Evolutionary conservation across 2,797 vertebrate species (phyloP), one percentile per base, ranked within the genome.

Genomic region (Alosa sapidissima): DNA sequence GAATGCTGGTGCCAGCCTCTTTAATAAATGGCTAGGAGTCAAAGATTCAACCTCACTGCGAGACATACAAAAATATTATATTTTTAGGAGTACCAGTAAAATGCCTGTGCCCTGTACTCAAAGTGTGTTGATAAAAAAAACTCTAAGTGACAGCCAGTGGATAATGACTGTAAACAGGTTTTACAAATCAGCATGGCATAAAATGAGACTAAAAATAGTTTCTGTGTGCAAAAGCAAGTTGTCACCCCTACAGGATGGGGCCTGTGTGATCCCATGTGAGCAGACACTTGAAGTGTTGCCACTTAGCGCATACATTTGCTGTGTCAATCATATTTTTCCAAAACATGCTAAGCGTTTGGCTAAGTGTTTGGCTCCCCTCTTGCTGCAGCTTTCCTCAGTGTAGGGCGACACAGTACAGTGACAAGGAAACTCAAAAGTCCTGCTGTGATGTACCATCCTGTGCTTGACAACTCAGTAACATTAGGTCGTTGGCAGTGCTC

Each of bases 331-430:
- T 54, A 45, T 41, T 48, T 41, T 24, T 68, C 28, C 36, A 62
- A 82, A 85, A 81, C 84, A 9, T 85, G 86, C 81, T 85, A 45
- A 84, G 47, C 54, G 45, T 84, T 75, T 85, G 54, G 65, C 28
- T 28, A 28, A 28, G 28, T 28, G 28, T 28, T 28, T 28, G 28
- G 28, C 28, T 28, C 28, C 28, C 28, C 28, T 28, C 28, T 28
- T 28, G 28, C 28, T 28, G 28, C 1, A 1, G 28, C 28, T 28
- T 28, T 28, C 28, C 28, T 28, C 58, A 62, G 48, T 52, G 6
- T 16, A 75, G 4, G 41, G 68, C 4, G 19, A 41, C 5, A 41
- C 41, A 45, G 45, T 41, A 45, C 13, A 75, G 68, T 45, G 36
- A 16, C 33, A 75, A 36, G 62, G 24, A 21, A 36, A 68, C 24